Base-by-base conservation (phyloP, 2,113 vertebrate genomes). In the Hydrolagus affinis region DNA sequence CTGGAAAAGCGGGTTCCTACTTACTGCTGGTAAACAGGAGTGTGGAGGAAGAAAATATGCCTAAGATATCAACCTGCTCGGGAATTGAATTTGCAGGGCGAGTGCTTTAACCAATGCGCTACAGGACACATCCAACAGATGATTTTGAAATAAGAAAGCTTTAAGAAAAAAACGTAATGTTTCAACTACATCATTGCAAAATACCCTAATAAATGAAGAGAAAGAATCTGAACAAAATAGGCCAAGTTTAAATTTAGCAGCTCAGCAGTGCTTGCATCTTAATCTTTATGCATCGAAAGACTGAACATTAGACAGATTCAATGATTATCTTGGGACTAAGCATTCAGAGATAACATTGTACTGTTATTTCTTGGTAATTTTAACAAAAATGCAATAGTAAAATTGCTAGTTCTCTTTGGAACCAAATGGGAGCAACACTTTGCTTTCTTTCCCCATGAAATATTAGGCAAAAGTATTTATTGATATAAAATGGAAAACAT, bases 301-400 rank as follows among this genome's bases (percentile, higher is more conserved):
- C 56, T 9, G 8, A 70, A 70, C 23, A 23, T 23, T 23, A 70
- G 69, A 21, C 21, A 70, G 21, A 14, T 70, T 70, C 69, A 70
- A 23, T 19, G 69, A 23, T 7, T 3, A 30, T 30, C 25, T 14
- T 72, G 70, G 25, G 15, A 3, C 30, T 72, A 6, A 44, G 44
- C 12, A n/a, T 30, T 30, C 70, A 72, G 30, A 72, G 70, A 72
- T 72, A 72, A 72, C 70, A 72, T 72, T 72, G 12, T 72, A n/a
- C 30, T 30, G n/a, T 3, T 30, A 25, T 10, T 28, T 72, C 25
- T 30, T 72, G 70, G 30, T 30, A 30, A 72, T 14, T n/a, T n/a
- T 4, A 11, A 4, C 28, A 17, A 23, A 30, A 72, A 28, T 30
- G 30, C 70, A 72, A 25, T 72, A 23, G 25, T 23, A 72, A 28